These are phyloP conservation scores for Hermatobates lingyangjiaoensis DNA, from an alignment of 1,140 invertebrate species.

Conservation along the genomic window DNA sequence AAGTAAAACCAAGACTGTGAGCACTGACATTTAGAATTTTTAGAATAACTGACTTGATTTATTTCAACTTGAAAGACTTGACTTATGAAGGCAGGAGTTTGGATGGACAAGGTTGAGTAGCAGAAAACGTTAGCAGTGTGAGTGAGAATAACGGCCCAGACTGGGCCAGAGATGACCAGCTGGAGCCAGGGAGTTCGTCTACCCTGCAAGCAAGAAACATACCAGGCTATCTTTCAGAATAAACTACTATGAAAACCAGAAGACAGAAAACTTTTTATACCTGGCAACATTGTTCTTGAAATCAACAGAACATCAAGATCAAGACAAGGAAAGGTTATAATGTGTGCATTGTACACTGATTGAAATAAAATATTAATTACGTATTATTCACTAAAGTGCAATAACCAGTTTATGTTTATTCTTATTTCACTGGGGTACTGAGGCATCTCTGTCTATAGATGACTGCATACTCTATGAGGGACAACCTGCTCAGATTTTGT, in stretches of 20 bases:
- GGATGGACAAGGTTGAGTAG: constrained; percentile 48
- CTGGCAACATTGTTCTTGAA: neutral
- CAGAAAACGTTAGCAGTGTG: constrained; percentile 52
- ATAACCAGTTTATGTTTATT: too few species aligned
- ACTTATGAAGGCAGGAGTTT: constrained; percentile 48
- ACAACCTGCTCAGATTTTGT: too few species aligned
- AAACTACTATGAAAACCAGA: neutral
- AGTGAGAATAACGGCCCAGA: constrained; percentile 60
- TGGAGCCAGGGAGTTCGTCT: constrained; percentile 47
- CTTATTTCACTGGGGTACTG: too few species aligned
- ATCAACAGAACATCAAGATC: neutral
- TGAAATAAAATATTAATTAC: neutral
- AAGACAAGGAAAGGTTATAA: neutral
- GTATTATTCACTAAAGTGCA: too few species aligned
- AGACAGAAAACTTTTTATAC: neutral
- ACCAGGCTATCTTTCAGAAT: too few species aligned
- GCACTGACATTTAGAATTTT: neutral
- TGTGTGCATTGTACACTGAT: neutral
- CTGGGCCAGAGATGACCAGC: constrained; percentile 53
- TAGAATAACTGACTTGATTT: constrained; percentile 29
- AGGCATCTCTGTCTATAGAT: too few species aligned
- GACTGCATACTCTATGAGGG: too few species aligned
- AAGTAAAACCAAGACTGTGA: neutral
- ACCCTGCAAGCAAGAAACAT: constrained; percentile 11
- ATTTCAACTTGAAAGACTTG: constrained; percentile 43